phyloP scores from a whole-genome alignment of 2,113 vertebrate species.

The Xenus cinereus region DNA sequence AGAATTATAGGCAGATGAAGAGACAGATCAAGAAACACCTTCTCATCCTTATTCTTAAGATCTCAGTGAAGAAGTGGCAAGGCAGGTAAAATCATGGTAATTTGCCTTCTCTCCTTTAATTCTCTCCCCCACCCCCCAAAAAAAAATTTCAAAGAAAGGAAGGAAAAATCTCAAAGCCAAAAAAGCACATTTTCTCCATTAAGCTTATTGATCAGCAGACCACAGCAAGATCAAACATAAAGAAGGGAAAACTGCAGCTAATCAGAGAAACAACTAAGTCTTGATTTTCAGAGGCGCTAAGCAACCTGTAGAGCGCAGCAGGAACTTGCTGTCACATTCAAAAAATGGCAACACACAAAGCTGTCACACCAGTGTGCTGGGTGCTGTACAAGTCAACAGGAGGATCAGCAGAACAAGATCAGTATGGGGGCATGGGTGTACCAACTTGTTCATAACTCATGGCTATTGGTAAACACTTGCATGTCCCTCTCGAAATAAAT shows the following conservation, averaged over 20 bases:
- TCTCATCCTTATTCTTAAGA: neutral
- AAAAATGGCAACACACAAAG: neutral
- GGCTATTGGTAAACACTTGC: neutral
- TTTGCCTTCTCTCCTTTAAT: neutral
- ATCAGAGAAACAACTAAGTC: neutral
- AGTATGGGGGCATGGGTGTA: neutral
- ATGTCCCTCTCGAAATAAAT: neutral
- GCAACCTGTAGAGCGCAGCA: neutral
- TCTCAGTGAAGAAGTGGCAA: neutral
- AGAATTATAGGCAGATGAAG: neutral
- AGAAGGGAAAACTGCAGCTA: neutral
- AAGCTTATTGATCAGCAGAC: constrained; percentile 30
- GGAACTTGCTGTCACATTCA: neutral
- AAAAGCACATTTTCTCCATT: neutral
- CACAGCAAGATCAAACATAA: constrained; percentile 15
- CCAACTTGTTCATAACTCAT: neutral
- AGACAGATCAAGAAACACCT: neutral
- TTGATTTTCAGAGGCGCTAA: neutral
- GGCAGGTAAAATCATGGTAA: neutral
- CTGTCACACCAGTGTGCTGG: neutral
- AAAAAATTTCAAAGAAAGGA: neutral
- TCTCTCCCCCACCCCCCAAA: neutral
- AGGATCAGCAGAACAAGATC: neutral
- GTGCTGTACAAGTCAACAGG: neutral
- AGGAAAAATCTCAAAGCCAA: neutral